Evolutionary conservation across 2,888 invertebrate species (phyloP), one percentile per base, ranked within the genome.

Genomic region (Acrobasis repandana): DNA sequence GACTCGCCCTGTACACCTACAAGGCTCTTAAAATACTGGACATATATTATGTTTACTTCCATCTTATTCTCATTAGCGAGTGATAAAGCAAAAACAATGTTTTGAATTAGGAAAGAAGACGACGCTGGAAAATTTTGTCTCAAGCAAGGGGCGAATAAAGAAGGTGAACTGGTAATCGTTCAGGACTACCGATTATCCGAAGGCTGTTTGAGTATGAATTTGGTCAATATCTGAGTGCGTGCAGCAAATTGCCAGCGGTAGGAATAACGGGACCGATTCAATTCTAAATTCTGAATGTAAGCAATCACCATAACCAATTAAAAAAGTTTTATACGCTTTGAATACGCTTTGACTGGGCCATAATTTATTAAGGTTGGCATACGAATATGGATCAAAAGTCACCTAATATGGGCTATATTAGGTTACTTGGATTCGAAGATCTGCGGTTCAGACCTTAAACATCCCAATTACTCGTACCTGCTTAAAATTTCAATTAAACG

Each of bases 141-240:
- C 28, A 28, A 28, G 28, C 28, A 28, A 28, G 28, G 28, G 28
- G 28, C 28, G 20, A 28, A 28, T 6, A 28, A 28, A 28, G 28
- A 28, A 8, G 6, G 6, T 28, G 28, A 28, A 28, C 28, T 4
- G 28, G 28, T 6, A 28, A 28, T 6, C 28, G 16, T 36, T 14
- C 8, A 28, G 20, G 56, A 46, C 4, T 57, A 14, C 16, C 47
- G 28, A 28, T 28, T 28, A 28, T 28, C 28, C 28, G 16, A 49
- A 58, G 50, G 34, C 38, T 36, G 33, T 49, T 58, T 58, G 38
- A 10, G 49, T 38, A n/a, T 50, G 49, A 18, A 58, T 58, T 58
- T 50, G 49, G 49, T 16, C 36, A 58, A 58, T 58, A 49, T 49
- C 16, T 38, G n/a, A 34, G 36, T 34, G 49, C 46, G 46, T 33